Evolutionary conservation across 2,797 vertebrate genomes (phyloP), one percentile per base, ranked within the genome.

Genomic region (Lepus townsendii): DNA sequence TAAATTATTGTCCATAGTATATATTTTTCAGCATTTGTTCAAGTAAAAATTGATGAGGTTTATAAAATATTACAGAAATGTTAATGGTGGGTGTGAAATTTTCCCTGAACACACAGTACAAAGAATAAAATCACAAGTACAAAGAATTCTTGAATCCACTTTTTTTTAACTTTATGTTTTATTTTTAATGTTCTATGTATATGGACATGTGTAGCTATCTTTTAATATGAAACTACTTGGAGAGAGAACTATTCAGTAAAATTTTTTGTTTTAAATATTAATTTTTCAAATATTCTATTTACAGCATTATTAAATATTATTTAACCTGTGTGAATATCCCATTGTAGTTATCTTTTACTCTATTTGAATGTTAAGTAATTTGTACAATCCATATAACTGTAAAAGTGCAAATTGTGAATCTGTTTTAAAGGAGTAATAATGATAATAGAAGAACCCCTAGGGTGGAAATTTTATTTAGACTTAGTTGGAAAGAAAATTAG

Each of bases 221-320:
- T 11, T 66, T 85, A 80, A 9, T 63, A 32, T 82, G 47, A 93
- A 30, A 57, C 76, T 86, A 13, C 73, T 92, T 47, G 93, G 38
- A 35, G 26, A 54, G 69, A 92, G n/a, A 93, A 57, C 68, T 93
- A 57, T 26, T 95, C 27, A 87, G 14, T 92, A 93, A 50, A 93
- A 80, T 79, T 96, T 79, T 96, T 93, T 87, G 52, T 73, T 54
- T 76, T 91, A 8, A 0, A 30, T 91, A 6, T 77, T 91, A 93
- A 6, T 83, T 71, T 83, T 85, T 26, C 20, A 91, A 88, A 75
- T 90, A 69, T 92, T 95, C 35, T 91, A 47, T 52, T 85, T 54
- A 71, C 86, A 91, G 65, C 13, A 90, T 92, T 84, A 62, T 52
- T 93, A 88, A 93, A 30, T 86, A 87, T 50, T 76, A 84, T 91